phyloP scores from a whole-genome alignment of 92 coral and sea anemone genomes.

The Actinernus sp. region DNA sequence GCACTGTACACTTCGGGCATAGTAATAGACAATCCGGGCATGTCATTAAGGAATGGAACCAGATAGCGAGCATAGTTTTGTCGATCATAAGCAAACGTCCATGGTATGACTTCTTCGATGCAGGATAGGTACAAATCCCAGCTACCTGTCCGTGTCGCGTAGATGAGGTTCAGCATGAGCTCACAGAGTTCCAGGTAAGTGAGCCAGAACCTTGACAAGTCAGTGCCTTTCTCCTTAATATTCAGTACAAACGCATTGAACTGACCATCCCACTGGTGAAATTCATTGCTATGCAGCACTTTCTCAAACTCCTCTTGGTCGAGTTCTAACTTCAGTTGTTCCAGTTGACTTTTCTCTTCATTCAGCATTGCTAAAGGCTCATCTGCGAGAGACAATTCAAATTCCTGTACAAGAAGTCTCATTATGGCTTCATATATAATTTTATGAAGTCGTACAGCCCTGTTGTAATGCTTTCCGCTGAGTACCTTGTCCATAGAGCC shows the following conservation, averaged over 20 bases:
- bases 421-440: constrained; percentile 58
- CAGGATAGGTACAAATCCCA: constrained; percentile 70
- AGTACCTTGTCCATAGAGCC: constrained; percentile 41
- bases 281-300: constrained; percentile 34
- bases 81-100: constrained; percentile 79
- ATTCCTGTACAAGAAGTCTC: constrained; percentile 46
- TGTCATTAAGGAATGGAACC: constrained; percentile 56
- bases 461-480: constrained; percentile 43
- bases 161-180: constrained; percentile 56
- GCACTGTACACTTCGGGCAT: constrained; percentile 56
- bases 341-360: constrained; percentile 14
- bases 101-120: constrained; percentile 67
- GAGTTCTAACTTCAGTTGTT: constrained; percentile 40
- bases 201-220: constrained; percentile 60
- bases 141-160: constrained; percentile 58
- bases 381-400: constrained; percentile 39
- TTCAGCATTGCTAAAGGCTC: constrained; percentile 15
- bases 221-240: constrained; percentile 58
- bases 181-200: constrained; percentile 54
- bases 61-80: constrained; percentile 68
- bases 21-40: constrained; percentile 40
- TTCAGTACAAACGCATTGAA: constrained; percentile 33
- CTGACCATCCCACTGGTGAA: constrained; percentile 16
- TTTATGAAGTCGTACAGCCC: constrained; percentile 68
- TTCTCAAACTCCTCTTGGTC: constrained; percentile 43